Percentiles rank a stretch among this genome's conserved stretches.
phyloP scores from a whole-genome alignment of 2,797 vertebrate species.

The Pyrocephalus nanus region DNA sequence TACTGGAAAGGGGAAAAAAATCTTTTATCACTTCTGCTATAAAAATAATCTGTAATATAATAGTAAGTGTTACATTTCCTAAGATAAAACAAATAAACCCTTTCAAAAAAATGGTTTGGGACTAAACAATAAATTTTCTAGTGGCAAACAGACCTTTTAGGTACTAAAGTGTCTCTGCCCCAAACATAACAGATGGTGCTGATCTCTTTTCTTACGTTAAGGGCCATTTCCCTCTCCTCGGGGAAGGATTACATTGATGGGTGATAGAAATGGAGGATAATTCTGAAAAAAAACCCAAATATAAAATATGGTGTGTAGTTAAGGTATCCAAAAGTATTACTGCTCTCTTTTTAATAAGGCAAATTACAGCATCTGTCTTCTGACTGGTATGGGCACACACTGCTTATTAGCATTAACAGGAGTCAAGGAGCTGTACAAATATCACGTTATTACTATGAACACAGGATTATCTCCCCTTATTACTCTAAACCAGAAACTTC shows the following conservation, averaged over 20 bases:
- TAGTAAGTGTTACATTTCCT: background rate
- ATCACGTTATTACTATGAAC: background rate
- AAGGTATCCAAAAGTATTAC: background rate
- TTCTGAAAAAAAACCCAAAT: background rate
- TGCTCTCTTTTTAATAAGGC: background rate
- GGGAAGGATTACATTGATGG: background rate
- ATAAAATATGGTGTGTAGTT: background rate
- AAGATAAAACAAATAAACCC: background rate
- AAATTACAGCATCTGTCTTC: background rate
- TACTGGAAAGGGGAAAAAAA: background rate
- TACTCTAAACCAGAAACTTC: background rate
- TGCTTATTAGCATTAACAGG: background rate
- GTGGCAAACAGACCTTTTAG: background rate
- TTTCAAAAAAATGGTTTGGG: background rate
- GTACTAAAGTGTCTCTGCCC: background rate
- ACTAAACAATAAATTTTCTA: background rate
- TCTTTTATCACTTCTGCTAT: background rate
- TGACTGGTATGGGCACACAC: background rate
- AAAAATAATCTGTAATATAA: background rate
- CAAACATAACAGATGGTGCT: background rate
- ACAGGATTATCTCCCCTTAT: background rate
- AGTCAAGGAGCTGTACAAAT: background rate
- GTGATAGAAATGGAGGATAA: background rate
- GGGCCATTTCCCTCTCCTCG: background rate
- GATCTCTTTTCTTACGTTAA: background rate